Conservation (phyloP, 2,113 vertebrate species). For the Catagonus wagneri region DNA sequence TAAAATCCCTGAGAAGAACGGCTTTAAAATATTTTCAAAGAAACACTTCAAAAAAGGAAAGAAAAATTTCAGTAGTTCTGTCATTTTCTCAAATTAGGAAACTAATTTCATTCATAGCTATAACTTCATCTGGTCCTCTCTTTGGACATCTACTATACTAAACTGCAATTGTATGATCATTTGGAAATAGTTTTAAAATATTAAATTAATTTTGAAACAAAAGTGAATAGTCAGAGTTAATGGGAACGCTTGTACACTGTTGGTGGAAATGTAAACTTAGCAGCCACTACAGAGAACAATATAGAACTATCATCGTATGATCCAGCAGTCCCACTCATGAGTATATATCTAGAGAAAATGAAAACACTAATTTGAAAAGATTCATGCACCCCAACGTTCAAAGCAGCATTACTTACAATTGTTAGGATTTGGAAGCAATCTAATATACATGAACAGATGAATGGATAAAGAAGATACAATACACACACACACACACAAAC, state of each 20-base stretch:
- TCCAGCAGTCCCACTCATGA: too few relatives aligned
- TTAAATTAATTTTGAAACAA: slow-evolving; percentile 39
- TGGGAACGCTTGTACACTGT: background rate
- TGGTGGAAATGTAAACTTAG: background rate
- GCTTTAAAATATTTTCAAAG: background rate
- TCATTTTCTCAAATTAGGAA: slow-evolving; percentile 44
- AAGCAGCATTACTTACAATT: background rate
- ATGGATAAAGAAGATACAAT: background rate
- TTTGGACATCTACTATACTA: background rate
- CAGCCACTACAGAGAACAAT: background rate
- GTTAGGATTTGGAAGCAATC: background rate
- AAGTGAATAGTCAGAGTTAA: slow-evolving; percentile 29
- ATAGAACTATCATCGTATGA: background rate
- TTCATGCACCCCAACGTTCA: background rate
- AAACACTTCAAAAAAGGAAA: background rate
- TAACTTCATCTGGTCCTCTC: background rate
- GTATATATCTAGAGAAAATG: background rate
- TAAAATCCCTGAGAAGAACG: slow-evolving; percentile 42
- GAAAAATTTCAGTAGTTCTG: background rate
- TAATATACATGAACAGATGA: background rate
- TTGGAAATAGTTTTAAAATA: slow-evolving; percentile 50
- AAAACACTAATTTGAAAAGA: background rate
- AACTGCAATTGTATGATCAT: slow-evolving; percentile 41
- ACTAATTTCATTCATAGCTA: slow-evolving; percentile 4
- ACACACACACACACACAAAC: too few relatives aligned